Conservation (phyloP, 2,888 invertebrate genomes). For the Xylota segnis region DNA sequence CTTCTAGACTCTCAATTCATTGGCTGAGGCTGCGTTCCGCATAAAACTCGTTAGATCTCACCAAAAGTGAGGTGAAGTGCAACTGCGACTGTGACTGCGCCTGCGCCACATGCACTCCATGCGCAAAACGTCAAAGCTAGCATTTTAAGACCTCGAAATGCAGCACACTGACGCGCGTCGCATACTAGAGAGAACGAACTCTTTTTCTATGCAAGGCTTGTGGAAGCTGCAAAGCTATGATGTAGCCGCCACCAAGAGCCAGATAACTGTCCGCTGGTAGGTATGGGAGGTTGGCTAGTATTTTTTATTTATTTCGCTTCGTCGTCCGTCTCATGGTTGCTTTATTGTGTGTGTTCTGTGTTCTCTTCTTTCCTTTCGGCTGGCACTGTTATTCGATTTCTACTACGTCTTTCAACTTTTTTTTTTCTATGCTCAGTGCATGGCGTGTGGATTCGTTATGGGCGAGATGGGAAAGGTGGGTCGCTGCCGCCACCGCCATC, state of each 20-base stretch:
- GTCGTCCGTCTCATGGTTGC: constrained; percentile 4
- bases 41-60: constrained; percentile 11
- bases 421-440: constrained; percentile 51
- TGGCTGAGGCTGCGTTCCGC: not conserved
- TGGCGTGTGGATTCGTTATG: constrained; percentile 70
- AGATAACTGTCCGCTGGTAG: constrained; percentile 50
- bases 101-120: constrained; percentile 41
- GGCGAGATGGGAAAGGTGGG: constrained; percentile 65
- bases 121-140: constrained; percentile 42
- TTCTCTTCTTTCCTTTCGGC: constrained; percentile 33
- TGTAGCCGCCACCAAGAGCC: constrained; percentile 60
- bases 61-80: not conserved
- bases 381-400: constrained; percentile 70
- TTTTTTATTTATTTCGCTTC: constrained; percentile 37
- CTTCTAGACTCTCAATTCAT: not conserved
- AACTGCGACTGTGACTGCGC: constrained; percentile 9
- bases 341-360: constrained; percentile 35
- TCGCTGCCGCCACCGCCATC: constrained; percentile 38
- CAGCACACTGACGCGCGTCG: constrained; percentile 15
- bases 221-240: constrained; percentile 49
- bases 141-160: constrained; percentile 45
- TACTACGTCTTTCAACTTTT: constrained; percentile 58
- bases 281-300: constrained; percentile 41
- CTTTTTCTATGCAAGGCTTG: constrained; percentile 36
- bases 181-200: constrained; percentile 26